phyloP scores from a whole-genome alignment of 2,797 vertebrate genomes.

The Anableps anableps region DNA sequence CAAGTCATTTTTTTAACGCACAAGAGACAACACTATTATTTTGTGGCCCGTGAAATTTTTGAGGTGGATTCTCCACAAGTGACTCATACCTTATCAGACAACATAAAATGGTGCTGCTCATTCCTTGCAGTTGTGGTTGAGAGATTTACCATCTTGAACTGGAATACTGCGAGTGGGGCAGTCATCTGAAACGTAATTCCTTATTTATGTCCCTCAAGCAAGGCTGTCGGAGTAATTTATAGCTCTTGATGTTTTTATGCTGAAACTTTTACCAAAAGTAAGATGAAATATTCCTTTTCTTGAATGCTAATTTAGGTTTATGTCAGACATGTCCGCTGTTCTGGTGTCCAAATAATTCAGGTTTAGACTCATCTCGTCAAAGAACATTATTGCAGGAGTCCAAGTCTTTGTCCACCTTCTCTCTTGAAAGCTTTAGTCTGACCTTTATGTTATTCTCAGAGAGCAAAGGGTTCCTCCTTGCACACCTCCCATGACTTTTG shows the following conservation, averaged over 20 bases:
- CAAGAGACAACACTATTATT: constrained; percentile 42
- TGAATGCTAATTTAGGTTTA: not conserved
- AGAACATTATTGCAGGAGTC: not conserved
- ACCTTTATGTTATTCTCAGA: not conserved
- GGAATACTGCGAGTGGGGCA: constrained; percentile 5
- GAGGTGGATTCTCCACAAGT: constrained; percentile 32
- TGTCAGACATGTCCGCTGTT: not conserved
- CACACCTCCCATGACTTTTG: not conserved
- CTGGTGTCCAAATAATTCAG: not conserved
- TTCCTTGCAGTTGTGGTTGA: constrained; percentile 37
- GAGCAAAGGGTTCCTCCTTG: not conserved
- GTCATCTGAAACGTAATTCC: constrained; percentile 30
- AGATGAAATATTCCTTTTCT: constrained; percentile 24
- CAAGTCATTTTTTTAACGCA: not conserved
- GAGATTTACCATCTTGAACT: constrained; percentile 42
- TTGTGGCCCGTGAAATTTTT: constrained; percentile 36
- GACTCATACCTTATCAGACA: constrained; percentile 50
- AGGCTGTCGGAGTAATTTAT: constrained; percentile 28
- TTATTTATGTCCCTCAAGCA: constrained; percentile 20
- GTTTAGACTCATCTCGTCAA: not conserved
- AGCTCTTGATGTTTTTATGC: constrained; percentile 36
- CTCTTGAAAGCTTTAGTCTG: not conserved
- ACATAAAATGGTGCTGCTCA: constrained; percentile 18
- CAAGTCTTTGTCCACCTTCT: no score
- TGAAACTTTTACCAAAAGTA: constrained; percentile 34